A percentile compares a stretch with the other conserved stretches of the same genome.
These are phyloP conservation scores for Pipistrellus pygmaeus DNA, from an alignment of 2,797 vertebrate genomes.

Conservation along the genomic window DNA sequence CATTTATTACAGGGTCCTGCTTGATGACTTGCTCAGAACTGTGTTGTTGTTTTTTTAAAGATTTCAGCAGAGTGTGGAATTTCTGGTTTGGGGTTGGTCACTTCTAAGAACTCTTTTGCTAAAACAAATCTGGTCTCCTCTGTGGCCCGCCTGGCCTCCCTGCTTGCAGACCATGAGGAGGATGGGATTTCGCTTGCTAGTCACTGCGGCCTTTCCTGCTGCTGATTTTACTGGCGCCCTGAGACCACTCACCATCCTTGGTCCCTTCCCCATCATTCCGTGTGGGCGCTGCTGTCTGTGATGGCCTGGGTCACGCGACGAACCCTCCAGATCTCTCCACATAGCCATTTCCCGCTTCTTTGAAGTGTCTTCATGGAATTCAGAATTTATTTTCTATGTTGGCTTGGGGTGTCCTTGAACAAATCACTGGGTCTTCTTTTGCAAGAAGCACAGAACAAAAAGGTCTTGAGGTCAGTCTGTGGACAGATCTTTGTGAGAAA, in stretches of 20 bases:
- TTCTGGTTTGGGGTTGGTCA: not conserved
- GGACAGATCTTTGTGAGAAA: not conserved
- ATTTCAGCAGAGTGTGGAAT: constrained; percentile 28
- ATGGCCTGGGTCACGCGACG: rapidly evolving
- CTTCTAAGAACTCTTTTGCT: not conserved
- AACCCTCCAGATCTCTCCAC: not conserved
- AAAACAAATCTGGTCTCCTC: not conserved
- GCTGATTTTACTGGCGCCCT: not conserved
- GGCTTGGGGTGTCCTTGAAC: not conserved
- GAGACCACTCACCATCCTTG: not conserved
- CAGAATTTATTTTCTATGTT: constrained; percentile 37
- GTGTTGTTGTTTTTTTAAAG: not conserved
- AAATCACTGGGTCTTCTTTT: not conserved
- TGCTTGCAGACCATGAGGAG: not conserved
- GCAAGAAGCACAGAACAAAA: not conserved
- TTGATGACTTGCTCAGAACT: not conserved
- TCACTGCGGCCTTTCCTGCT: not conserved
- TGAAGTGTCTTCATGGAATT: not conserved
- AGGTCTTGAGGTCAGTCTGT: not conserved
- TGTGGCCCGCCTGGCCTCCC: too few species aligned
- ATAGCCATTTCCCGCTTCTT: not conserved
- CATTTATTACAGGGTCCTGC: not conserved
- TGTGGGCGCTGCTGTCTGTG: not conserved
- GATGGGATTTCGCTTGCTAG: not conserved
- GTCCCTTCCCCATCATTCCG: rapidly evolving